phyloP scores from a whole-genome alignment of 2,113 vertebrate genomes.

The Cygnus buccinator region DNA sequence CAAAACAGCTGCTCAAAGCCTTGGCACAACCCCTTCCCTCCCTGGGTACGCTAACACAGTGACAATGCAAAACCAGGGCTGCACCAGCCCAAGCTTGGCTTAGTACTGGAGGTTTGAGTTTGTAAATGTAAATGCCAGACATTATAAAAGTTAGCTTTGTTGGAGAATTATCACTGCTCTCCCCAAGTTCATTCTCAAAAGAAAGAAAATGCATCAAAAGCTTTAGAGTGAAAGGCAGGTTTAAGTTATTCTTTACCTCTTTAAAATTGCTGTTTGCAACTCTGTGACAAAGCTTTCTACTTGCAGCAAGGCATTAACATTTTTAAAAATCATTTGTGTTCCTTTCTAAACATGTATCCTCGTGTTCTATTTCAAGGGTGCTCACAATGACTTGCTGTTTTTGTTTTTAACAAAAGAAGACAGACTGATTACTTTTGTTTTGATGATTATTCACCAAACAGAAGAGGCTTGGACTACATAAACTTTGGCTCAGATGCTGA shows the following conservation, averaged over 20 bases:
- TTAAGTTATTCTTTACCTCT: neutral
- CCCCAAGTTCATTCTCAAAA: neutral
- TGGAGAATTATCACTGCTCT: neutral
- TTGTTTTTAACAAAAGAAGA: neutral
- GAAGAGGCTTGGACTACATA: neutral
- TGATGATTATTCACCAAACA: neutral
- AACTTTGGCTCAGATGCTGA: neutral
- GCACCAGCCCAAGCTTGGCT: neutral
- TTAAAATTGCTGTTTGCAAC: neutral
- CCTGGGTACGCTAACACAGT: neutral
- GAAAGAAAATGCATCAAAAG: neutral
- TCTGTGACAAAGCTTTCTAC: neutral
- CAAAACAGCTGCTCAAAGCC: neutral
- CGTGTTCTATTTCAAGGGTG: neutral
- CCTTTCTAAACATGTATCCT: neutral
- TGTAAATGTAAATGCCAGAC: neutral
- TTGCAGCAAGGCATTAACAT: neutral
- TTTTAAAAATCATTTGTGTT: neutral
- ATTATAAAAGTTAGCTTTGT: neutral
- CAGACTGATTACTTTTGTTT: neutral
- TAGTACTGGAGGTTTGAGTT: neutral
- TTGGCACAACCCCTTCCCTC: neutral
- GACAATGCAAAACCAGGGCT: neutral
- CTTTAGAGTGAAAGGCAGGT: neutral
- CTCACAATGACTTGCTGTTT: neutral